Evolutionary conservation across 2,888 invertebrate species (phyloP).

Genomic region (Rhodophaea formosa): DNA sequence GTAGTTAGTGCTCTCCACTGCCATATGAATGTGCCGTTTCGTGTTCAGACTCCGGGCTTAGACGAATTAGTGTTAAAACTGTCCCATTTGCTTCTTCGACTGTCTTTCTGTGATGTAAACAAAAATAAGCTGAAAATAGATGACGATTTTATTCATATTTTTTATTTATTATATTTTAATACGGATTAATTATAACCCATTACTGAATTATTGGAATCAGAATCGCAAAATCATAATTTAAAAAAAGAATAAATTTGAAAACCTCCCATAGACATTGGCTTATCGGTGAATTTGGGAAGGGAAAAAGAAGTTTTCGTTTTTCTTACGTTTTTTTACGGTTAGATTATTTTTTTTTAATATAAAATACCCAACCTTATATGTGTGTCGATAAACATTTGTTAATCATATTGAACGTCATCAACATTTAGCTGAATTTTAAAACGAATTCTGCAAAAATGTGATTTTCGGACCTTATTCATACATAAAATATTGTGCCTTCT

Average conservation of each 20-base stretch:
- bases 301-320: no score
- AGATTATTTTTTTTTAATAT: background rate
- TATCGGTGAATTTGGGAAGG: no score
- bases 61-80: conserved; percentile 5
- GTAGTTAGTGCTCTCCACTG: conserved; percentile 17
- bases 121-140: background rate
- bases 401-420: background rate
- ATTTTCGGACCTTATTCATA: background rate
- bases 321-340: no score
- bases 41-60: conserved; percentile 11
- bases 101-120: conserved; percentile 5
- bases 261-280: no score
- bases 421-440: background rate
- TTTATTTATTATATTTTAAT: no score
- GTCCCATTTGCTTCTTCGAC: background rate
- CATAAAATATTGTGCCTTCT: background rate
- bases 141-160: background rate
- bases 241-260: no score
- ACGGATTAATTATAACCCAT: no score
- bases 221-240: no score
- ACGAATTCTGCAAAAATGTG: background rate
- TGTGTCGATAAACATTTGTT: background rate
- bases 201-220: no score
- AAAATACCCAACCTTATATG: background rate
- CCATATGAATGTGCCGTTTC: conserved; percentile 15